phyloP scores from a whole-genome alignment of 2,888 invertebrate species.

The Lasioglossum villosulum region DNA sequence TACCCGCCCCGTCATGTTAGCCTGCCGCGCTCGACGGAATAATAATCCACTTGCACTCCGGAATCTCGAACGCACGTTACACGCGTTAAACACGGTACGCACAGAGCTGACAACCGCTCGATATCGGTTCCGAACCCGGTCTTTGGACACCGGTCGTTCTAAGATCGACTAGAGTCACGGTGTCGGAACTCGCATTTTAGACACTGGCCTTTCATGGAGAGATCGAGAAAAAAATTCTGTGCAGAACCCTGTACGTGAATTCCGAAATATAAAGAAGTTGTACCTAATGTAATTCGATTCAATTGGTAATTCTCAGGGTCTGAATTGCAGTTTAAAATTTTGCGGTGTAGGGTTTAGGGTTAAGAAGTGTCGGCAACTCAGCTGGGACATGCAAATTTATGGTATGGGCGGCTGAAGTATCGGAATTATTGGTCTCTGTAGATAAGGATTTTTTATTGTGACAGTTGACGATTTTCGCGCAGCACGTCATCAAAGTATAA shows the following conservation, averaged over 20 bases:
- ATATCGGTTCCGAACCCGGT: not conserved
- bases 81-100: not conserved
- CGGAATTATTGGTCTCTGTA: too few species aligned
- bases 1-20: not conserved
- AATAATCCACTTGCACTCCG: conserved; percentile 1
- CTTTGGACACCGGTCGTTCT: not conserved
- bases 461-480: too few species aligned
- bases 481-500: too few species aligned
- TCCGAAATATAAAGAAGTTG: not conserved
- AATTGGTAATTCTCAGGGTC: too few species aligned
- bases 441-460: too few species aligned
- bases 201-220: not conserved
- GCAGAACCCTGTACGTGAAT: not conserved
- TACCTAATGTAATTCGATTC: too few species aligned
- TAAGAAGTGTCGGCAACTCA: too few species aligned
- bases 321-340: too few species aligned
- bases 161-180: not conserved
- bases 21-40: not conserved
- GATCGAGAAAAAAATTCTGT: not conserved
- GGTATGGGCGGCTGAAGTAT: too few species aligned
- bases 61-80: conserved; percentile 1
- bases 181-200: not conserved
- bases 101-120: not conserved
- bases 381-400: too few species aligned
- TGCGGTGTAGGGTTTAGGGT: too few species aligned